Base-by-base conservation (phyloP, 35 echinoderm and acorn worm genomes). In the Nesometra sesokonis region DNA sequence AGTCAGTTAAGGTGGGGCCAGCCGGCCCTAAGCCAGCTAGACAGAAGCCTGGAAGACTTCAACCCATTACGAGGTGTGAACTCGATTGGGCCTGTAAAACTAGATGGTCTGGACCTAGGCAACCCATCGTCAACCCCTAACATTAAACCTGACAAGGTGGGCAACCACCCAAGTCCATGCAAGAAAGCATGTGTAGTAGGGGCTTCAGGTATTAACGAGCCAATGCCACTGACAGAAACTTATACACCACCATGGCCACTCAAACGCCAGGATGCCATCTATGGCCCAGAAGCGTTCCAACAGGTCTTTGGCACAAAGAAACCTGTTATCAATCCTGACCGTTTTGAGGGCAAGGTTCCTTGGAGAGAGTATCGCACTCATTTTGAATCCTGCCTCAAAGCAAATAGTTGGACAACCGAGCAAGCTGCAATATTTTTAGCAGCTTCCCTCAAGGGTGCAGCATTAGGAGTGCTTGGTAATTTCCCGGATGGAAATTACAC, bases 361-460 rank as follows among this genome's bases (percentile, higher is more conserved):
- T 91, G 85, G 85, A 40, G 77, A 32, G 90, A 91, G 11, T 91
- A 91, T 83, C 21, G 32, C 17, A 32, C 40, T 8, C 85, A 91
- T 34, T 91, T 91, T 67, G 47, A 87, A 57, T 79, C 89, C 13
- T 89, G 88, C 13, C 17, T 0, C 5, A 84, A 33, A 30, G 47
- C 46, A 5, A 77, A 89, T 78, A 8, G 31, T 11, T 89, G 88
- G 88, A 32, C 31, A 23, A 34, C 77, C 37, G 43, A 33, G 15
- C 27, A 89, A 40, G 46, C 80, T 3, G 82, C 80, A 30, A 33
- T 30, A 3, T 84, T 89, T 30, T 77, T 89, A 37, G 88, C 82
- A 29, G 88, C 82, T n/a, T 57, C 43, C 37, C 39, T 89, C 13
- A 57, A 85, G 27, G 88, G 88, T 5, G 13, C 81, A 2, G 88